These are phyloP conservation scores for Diploptera punctata DNA, from an alignment of 2,888 invertebrate genomes.

Conservation along the genomic window DNA sequence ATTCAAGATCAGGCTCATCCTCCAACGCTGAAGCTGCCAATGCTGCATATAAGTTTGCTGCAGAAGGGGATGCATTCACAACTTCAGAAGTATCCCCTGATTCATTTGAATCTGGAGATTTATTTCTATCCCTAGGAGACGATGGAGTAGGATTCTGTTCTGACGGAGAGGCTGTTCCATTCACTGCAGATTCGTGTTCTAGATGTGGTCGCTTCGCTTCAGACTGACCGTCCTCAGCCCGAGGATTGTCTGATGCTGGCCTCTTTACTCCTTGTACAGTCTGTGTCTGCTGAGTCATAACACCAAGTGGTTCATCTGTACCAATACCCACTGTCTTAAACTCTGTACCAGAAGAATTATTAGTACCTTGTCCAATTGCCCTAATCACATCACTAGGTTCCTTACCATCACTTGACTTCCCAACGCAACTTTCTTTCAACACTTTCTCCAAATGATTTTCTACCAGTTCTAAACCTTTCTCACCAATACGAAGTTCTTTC, in stretches of 20 bases:
- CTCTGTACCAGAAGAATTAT: slow-evolving; percentile 4
- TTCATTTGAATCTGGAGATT: slow-evolving; percentile 35
- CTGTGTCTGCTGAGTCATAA: slow-evolving; percentile 32
- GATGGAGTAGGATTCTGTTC: slow-evolving; percentile 24
- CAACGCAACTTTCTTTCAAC: slow-evolving; percentile 48
- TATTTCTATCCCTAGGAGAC: slow-evolving; percentile 35
- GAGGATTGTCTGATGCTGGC: slow-evolving; percentile 28
- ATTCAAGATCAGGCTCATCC: slow-evolving; percentile 71
- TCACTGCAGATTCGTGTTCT: slow-evolving; percentile 17
- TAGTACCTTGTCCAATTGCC: slow-evolving; percentile 23
- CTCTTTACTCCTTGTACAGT: slow-evolving; percentile 31
- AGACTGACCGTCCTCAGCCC: neutral
- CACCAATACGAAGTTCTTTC: slow-evolving; percentile 64
- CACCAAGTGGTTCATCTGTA: slow-evolving; percentile 30
- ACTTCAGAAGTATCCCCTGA: slow-evolving; percentile 43
- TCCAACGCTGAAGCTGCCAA: slow-evolving; percentile 84
- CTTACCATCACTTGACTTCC: slow-evolving; percentile 45
- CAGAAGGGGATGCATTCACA: slow-evolving; percentile 61
- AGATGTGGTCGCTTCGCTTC: slow-evolving; percentile 37
- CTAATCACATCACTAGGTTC: slow-evolving; percentile 37
- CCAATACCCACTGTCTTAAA: slow-evolving; percentile 36
- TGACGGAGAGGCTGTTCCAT: slow-evolving; percentile 36
- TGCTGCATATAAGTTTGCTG: slow-evolving; percentile 85
- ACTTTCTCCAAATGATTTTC: slow-evolving; percentile 54
- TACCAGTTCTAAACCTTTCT: slow-evolving; percentile 65